Evolutionary conservation across 2,113 vertebrate genomes (phyloP).

Genomic region (Caranx melampygus): DNA sequence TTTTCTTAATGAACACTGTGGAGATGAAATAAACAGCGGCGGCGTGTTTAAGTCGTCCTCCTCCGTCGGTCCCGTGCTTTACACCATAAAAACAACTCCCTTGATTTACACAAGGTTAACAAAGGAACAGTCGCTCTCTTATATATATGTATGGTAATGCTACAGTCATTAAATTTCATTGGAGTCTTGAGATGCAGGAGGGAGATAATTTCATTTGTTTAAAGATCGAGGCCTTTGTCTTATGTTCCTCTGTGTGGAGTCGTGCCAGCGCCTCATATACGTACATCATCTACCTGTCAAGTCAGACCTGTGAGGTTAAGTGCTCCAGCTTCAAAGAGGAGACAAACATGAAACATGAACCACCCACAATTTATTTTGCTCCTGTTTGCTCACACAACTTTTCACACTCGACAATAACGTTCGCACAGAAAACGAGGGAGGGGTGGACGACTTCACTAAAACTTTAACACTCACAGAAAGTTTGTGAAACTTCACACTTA

Average conservation of each 20-base stretch:
- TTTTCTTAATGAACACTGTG: constrained; percentile 35
- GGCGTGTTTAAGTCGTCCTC: neutral
- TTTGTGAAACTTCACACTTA: neutral
- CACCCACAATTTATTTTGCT: constrained; percentile 1
- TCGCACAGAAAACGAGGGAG: constrained; percentile 23
- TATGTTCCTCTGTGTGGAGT: constrained; percentile 3
- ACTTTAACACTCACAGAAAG: neutral
- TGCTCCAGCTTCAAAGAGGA: constrained; percentile 7
- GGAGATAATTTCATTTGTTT: constrained; percentile 23
- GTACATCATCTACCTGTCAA: neutral
- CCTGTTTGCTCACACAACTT: constrained; percentile 17
- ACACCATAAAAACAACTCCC: constrained; percentile 1
- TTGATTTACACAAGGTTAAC: neutral
- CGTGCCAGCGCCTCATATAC: neutral
- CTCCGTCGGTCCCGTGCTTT: neutral
- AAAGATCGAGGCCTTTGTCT: constrained; percentile 1
- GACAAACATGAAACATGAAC: constrained; percentile 21
- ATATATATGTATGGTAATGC: constrained; percentile 16
- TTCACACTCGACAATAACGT: constrained; percentile 9
- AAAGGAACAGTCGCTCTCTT: neutral
- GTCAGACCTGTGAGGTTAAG: neutral
- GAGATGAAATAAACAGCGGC: neutral
- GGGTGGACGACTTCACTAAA: neutral
- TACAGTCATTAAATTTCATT: constrained; percentile 28
- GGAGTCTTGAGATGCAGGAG: constrained; percentile 24